Conservation (phyloP, 2,113 vertebrate genomes). For the Percopsis transmontana region DNA sequence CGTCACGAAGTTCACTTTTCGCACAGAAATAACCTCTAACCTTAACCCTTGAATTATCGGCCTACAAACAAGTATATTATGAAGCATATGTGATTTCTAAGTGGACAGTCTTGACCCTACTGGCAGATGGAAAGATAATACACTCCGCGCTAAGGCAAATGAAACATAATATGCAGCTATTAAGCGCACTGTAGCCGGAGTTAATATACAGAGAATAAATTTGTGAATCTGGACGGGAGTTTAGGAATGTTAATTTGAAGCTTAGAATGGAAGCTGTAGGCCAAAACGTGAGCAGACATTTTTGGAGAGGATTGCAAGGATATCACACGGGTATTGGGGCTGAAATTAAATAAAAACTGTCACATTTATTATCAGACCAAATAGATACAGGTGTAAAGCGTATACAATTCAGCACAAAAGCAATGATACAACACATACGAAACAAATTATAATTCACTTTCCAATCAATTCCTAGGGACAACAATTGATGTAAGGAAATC, state of each 20-base stretch:
- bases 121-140: no score
- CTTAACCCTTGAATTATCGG: no score
- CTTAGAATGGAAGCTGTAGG: background rate
- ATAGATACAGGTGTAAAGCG: background rate
- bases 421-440: background rate
- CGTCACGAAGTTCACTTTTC: no score
- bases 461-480: conserved; percentile 33
- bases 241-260: background rate
- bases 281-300: background rate
- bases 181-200: background rate
- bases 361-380: conserved; percentile 16
- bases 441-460: conserved; percentile 33
- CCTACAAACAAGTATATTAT: no score
- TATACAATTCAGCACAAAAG: background rate
- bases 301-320: background rate
- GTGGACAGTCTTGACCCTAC: no score
- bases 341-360: background rate
- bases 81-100: no score
- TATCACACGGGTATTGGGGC: no score
- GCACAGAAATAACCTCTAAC: no score
- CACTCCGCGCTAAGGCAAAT: background rate
- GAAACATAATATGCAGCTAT: background rate
- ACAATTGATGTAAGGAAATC: conserved; percentile 40
- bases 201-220: background rate
- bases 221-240: background rate